phyloP scores from a whole-genome alignment of 2,797 vertebrate species.

The Ctenosaura bakeri region DNA sequence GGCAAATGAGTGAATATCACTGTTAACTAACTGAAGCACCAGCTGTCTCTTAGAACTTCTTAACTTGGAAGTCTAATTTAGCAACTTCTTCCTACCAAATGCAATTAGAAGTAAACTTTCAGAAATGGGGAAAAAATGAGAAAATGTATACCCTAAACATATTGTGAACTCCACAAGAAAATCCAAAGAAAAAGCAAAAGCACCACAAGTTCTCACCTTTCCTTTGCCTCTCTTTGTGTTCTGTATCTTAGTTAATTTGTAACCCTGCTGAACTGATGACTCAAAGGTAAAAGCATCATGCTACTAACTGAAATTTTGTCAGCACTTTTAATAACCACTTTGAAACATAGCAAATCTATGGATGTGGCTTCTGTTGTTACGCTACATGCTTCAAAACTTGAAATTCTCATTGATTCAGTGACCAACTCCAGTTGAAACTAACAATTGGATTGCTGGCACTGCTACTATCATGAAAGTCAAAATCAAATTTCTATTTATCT shows the following conservation, averaged over 20 bases:
- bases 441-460: neutral
- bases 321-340: neutral
- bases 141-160: neutral
- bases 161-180: neutral
- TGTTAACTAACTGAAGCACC: conserved; percentile 21
- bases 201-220: neutral
- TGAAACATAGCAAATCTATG: conserved; percentile 8
- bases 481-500: neutral
- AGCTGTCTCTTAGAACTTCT: conserved; percentile 5
- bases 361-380: neutral
- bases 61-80: conserved; percentile 1
- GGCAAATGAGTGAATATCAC: conserved; percentile 14
- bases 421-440: neutral
- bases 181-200: neutral
- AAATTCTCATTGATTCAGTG: neutral
- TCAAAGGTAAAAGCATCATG: neutral
- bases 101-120: neutral
- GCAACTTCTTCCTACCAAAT: conserved; percentile 1
- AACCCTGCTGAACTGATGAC: neutral
- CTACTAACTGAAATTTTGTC: neutral
- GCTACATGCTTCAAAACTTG: neutral
- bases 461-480: neutral
- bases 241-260: conserved; percentile 21
- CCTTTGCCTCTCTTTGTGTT: neutral
- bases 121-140: neutral